Conservation (phyloP, 2,113 vertebrate genomes). For the Lamprotornis superbus region DNA sequence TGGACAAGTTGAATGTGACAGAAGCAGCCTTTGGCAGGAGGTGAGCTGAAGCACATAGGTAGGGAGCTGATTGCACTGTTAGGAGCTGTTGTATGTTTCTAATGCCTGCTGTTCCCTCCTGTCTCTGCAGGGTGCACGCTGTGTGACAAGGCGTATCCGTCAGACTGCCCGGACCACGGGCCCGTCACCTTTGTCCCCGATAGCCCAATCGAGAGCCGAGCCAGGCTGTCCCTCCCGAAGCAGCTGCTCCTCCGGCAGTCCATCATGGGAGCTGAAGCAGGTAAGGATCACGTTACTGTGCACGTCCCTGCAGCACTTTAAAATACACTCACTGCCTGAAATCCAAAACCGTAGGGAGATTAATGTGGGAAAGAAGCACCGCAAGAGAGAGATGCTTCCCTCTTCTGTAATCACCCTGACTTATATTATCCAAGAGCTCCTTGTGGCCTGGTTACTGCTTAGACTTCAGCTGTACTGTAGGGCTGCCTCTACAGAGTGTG, state of each 20-base stretch:
- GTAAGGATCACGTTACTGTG: constrained; percentile 67
- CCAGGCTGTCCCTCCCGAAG: constrained; percentile 91
- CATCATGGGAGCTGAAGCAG: constrained; percentile 85
- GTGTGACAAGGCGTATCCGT: constrained; percentile 93
- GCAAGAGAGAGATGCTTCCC: background rate
- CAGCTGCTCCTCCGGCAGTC: constrained; percentile 90
- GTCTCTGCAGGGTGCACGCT: constrained; percentile 88
- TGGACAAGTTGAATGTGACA: background rate
- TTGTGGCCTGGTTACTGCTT: background rate
- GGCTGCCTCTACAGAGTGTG: background rate
- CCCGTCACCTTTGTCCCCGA: constrained; percentile 95
- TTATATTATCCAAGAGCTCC: background rate
- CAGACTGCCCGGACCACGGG: constrained; percentile 94
- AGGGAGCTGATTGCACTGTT: background rate
- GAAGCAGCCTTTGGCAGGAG: background rate
- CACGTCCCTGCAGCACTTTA: background rate
- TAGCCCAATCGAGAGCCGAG: constrained; percentile 90
- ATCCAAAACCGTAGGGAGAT: background rate
- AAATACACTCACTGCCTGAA: background rate
- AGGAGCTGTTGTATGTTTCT: background rate
- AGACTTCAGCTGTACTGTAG: background rate
- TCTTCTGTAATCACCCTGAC: background rate
- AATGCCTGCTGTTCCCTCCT: background rate
- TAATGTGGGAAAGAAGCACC: background rate
- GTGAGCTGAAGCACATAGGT: background rate